A percentile compares a stretch with the other conserved stretches of the same genome.
These are phyloP conservation scores for Loris lydekkerianus DNA, from an alignment of 2,797 vertebrate genomes.

Conservation along the genomic window DNA sequence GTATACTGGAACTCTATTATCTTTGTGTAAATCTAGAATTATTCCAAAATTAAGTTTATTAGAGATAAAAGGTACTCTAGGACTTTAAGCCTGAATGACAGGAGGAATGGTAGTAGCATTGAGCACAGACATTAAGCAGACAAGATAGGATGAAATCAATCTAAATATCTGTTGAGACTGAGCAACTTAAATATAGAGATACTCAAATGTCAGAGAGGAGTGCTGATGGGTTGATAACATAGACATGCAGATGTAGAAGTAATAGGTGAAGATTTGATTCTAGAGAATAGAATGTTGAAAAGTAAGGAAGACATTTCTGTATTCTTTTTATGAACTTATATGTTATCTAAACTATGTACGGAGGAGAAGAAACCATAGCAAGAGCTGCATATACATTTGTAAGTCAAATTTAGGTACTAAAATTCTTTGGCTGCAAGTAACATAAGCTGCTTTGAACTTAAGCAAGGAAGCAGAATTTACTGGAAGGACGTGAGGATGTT, in stretches of 20 bases:
- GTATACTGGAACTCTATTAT: neutral
- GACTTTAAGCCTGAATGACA: conserved; percentile 23
- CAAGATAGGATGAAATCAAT: neutral
- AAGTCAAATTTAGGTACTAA: conserved; percentile 48
- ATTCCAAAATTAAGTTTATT: conserved; percentile 39
- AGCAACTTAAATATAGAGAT: neutral
- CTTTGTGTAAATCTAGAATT: conserved; percentile 15
- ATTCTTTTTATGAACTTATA: neutral
- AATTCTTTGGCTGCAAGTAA: conserved; percentile 14
- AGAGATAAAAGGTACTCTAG: neutral
- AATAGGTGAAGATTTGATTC: conserved; percentile 19
- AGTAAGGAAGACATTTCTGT: conserved; percentile 13
- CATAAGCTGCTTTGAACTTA: conserved; percentile 40
- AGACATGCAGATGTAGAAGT: neutral
- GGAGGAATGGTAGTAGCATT: neutral
- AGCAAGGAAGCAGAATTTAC: conserved; percentile 1
- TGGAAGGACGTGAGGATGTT: conserved; percentile 18
- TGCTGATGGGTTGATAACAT: neutral
- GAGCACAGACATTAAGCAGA: neutral
- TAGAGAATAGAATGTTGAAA: conserved; percentile 32
- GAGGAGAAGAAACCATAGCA: neutral
- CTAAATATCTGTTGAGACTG: neutral
- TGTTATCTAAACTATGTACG: neutral
- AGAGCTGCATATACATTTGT: neutral
- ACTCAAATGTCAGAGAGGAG: neutral